Percentiles rank a stretch among this genome's conserved stretches.
Evolutionary conservation across 2,797 vertebrate species (phyloP).

Genomic region (Erithacus rubecula): DNA sequence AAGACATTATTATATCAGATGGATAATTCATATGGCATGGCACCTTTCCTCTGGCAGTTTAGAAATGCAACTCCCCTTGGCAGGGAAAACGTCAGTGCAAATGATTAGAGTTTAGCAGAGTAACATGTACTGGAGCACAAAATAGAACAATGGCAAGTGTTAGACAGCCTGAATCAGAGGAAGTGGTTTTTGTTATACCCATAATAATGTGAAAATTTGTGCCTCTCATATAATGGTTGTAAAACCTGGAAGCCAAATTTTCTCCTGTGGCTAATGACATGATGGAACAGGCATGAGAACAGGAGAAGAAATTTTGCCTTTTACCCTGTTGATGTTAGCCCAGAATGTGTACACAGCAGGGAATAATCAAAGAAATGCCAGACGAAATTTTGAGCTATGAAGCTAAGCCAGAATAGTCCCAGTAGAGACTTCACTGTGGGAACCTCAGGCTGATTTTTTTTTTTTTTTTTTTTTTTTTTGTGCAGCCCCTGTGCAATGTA

Average conservation of each 20-base stretch:
- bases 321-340: not conserved
- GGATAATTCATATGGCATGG: slow-evolving; percentile 28
- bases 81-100: not conserved
- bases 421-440: not conserved
- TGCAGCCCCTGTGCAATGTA: not conserved
- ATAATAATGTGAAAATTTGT: not conserved
- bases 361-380: not conserved
- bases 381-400: not conserved
- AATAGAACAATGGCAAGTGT: not conserved
- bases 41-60: slow-evolving; percentile 30
- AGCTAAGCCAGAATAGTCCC: not conserved
- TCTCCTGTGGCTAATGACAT: not conserved
- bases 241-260: not conserved
- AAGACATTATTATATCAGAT: slow-evolving; percentile 31
- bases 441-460: not conserved
- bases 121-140: not conserved
- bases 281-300: not conserved
- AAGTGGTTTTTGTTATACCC: not conserved
- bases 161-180: not conserved
- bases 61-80: slow-evolving; percentile 17
- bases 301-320: not conserved
- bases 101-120: slow-evolving; percentile 12
- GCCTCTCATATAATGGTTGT: not conserved
- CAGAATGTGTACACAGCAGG: not conserved
- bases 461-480: not conserved